Percentiles rank a stretch among this genome's conserved stretches.
These are phyloP conservation scores for Hemibagrus wyckioides DNA, from an alignment of 2,113 vertebrate genomes.

Conservation along the genomic window DNA sequence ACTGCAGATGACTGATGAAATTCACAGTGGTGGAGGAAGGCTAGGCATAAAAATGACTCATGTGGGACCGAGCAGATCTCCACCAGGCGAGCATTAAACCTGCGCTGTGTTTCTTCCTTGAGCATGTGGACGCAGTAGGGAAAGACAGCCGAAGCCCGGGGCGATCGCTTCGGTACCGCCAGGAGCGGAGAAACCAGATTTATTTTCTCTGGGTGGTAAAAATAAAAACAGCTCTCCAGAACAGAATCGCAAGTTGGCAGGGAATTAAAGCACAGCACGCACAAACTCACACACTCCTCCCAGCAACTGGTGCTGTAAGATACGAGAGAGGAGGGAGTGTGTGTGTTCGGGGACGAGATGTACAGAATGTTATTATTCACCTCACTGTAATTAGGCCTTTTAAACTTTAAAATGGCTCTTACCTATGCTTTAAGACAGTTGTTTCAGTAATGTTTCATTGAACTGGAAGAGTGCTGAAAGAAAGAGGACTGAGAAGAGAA, in stretches of 20 bases:
- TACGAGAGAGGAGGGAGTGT: not conserved
- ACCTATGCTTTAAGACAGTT: not conserved
- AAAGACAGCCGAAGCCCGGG: conserved; percentile 26
- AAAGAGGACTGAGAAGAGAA: not conserved
- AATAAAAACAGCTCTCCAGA: conserved; percentile 47
- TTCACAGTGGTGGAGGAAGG: conserved; percentile 6
- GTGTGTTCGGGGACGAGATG: not conserved
- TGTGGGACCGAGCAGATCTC: conserved; percentile 30
- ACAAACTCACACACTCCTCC: conserved; percentile 37
- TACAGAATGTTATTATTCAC: not conserved
- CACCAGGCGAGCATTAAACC: conserved; percentile 44
- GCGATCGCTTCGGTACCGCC: conserved; percentile 28
- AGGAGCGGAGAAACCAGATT: conserved; percentile 48
- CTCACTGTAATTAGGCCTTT: not conserved
- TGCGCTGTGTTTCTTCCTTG: conserved; percentile 27
- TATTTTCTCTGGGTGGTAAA: conserved; percentile 43
- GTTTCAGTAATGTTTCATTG: not conserved
- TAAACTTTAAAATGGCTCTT: not conserved
- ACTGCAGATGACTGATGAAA: not conserved
- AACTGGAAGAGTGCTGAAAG: not conserved
- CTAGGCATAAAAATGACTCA: conserved; percentile 37
- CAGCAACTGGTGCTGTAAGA: conserved; percentile 16
- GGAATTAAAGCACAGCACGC: conserved; percentile 13
- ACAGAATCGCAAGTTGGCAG: conserved; percentile 25
- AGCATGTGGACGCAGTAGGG: conserved; percentile 40